Conservation (phyloP, 2,797 vertebrate species). For the Scolopax bukidnonensis region DNA sequence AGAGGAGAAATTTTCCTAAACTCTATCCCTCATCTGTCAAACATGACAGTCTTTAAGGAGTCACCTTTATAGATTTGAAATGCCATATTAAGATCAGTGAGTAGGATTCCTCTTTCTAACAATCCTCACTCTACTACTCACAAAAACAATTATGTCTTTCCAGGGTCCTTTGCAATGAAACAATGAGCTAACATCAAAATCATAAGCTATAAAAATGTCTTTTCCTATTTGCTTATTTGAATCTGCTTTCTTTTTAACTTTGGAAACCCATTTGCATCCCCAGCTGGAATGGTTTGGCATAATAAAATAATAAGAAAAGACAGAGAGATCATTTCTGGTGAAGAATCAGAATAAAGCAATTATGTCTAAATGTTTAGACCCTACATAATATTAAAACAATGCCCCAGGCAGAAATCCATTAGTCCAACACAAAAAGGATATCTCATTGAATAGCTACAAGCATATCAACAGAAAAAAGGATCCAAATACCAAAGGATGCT, state of each 20-base stretch:
- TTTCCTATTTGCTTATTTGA: not conserved
- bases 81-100: not conserved
- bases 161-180: not conserved
- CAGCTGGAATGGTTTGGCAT: not conserved
- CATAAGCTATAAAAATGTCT: not conserved
- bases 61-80: not conserved
- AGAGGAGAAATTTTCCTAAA: not conserved
- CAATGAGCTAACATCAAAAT: not conserved
- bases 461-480: not conserved
- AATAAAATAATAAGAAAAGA: not conserved
- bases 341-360: constrained; percentile 7
- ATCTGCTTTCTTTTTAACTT: not conserved
- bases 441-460: not conserved
- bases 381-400: constrained; percentile 26
- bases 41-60: not conserved
- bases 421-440: not conserved
- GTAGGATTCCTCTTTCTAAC: not conserved
- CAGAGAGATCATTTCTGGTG: not conserved
- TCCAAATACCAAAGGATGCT: not conserved
- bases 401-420: not conserved
- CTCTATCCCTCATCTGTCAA: not conserved
- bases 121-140: not conserved
- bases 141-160: not conserved
- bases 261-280: not conserved
- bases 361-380: not conserved